phyloP scores from a whole-genome alignment of 2,797 vertebrate genomes.

The Delichon dasypus region DNA sequence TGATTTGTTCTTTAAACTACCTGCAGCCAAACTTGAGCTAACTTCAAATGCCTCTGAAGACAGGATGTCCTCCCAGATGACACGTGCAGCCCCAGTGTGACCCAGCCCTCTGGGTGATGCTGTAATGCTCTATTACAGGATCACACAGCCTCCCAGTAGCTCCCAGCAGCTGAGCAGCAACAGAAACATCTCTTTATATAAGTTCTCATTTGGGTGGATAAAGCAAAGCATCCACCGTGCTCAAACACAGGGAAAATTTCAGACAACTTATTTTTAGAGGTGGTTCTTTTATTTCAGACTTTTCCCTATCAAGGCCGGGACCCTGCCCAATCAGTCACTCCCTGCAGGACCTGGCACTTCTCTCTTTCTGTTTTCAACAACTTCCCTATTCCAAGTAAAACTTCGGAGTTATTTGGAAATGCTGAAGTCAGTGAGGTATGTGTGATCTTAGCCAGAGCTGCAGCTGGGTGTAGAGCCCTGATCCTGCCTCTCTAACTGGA shows the following conservation, averaged over 20 bases:
- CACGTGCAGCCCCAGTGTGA: not conserved
- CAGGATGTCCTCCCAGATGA: not conserved
- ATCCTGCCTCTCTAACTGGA: not conserved
- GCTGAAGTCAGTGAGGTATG: not conserved
- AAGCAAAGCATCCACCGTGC: not conserved
- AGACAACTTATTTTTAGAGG: slow-evolving; percentile 29
- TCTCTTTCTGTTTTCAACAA: slow-evolving; percentile 6
- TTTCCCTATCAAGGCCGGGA: not conserved
- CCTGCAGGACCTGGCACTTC: not conserved
- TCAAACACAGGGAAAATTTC: not conserved
- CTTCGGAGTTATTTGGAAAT: slow-evolving; percentile 27
- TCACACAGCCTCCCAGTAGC: not conserved
- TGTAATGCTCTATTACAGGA: not conserved
- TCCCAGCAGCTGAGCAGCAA: not conserved
- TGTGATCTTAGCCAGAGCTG: not conserved
- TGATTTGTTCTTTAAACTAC: not conserved
- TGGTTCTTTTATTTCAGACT: slow-evolving; percentile 15
- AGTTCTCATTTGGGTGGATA: not conserved
- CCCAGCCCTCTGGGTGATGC: not conserved
- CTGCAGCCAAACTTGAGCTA: not conserved
- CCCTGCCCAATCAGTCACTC: not conserved
- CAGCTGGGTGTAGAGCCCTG: not conserved
- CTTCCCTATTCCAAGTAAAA: slow-evolving; percentile 42
- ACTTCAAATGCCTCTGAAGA: not conserved
- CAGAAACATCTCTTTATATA: not conserved